Conservation (phyloP, 2,888 invertebrate genomes). For the Acronicta alni region DNA sequence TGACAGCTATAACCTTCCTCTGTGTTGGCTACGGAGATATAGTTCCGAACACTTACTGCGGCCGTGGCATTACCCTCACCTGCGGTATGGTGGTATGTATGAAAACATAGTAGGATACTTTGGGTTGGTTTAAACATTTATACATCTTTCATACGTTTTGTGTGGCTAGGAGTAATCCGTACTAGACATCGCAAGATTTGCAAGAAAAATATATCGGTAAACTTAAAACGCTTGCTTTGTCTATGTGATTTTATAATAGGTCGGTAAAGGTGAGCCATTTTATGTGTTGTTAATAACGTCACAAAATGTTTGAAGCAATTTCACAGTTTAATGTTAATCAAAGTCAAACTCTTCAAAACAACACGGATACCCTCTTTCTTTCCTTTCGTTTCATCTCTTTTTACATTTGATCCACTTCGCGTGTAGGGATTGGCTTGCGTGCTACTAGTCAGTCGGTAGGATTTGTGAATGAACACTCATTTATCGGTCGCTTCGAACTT, state of each 20-base stretch:
- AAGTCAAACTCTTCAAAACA: slow-evolving; percentile 87
- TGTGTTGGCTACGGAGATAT: slow-evolving; percentile 99
- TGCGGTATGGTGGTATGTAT: slow-evolving; percentile 99
- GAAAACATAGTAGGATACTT: slow-evolving; percentile 75
- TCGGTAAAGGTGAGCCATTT: slow-evolving; percentile 89
- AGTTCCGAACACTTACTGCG: slow-evolving; percentile 99
- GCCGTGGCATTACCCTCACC: slow-evolving; percentile 99
- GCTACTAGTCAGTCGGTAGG: slow-evolving; percentile 64
- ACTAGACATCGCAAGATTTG: slow-evolving; percentile 76
- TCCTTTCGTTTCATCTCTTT: slow-evolving; percentile 69
- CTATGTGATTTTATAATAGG: slow-evolving; percentile 70
- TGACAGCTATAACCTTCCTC: slow-evolving; percentile 99
- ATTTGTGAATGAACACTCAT: slow-evolving; percentile 61
- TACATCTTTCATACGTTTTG: slow-evolving; percentile 59
- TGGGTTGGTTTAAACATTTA: slow-evolving; percentile 70
- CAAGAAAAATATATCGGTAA: slow-evolving; percentile 14
- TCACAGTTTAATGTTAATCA: slow-evolving; percentile 72
- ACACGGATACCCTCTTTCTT: slow-evolving; percentile 61
- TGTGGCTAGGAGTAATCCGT: slow-evolving; percentile 56
- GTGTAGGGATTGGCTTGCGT: slow-evolving; percentile 58
- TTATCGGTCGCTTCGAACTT: slow-evolving; percentile 55
- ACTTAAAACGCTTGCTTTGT: slow-evolving; percentile 72
- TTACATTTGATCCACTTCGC: slow-evolving; percentile 55
- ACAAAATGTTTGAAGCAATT: slow-evolving; percentile 73
- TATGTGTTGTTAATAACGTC: slow-evolving; percentile 78